These are phyloP conservation scores for Chaetophractus vellerosus DNA, from an alignment of 2,797 vertebrate genomes.

Conservation along the genomic window DNA sequence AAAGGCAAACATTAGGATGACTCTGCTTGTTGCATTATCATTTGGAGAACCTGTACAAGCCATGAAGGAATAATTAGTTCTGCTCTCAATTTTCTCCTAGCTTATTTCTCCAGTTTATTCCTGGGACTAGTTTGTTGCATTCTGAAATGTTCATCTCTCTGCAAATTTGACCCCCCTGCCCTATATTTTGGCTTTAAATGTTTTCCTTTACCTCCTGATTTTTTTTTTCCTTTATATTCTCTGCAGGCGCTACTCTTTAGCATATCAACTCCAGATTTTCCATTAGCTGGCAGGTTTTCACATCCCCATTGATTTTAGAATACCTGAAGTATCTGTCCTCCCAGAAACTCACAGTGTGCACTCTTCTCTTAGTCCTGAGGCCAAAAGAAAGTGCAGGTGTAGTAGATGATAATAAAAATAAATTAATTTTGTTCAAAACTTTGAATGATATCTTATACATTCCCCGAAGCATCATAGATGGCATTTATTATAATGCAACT, in stretches of 20 bases:
- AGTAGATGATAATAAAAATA: not conserved
- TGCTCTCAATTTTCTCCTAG: not conserved
- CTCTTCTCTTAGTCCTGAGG: not conserved
- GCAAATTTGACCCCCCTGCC: not conserved
- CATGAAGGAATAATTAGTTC: not conserved
- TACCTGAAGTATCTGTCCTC: not conserved
- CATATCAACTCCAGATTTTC: not conserved
- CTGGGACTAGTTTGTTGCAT: not conserved
- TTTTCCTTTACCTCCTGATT: not conserved
- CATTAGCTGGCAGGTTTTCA: not conserved
- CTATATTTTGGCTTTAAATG: not conserved
- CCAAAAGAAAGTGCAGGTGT: not conserved
- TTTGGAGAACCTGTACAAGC: not conserved
- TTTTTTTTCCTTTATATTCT: not conserved
- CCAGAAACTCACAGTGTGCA: not conserved
- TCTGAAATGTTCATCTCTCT: not conserved
- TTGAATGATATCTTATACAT: not conserved
- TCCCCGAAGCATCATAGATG: not conserved
- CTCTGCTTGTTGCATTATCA: not conserved
- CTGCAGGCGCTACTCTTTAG: not conserved
- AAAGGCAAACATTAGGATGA: not conserved
- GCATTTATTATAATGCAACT: not conserved
- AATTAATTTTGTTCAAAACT: slow-evolving; percentile 1
- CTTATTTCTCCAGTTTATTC: not conserved
- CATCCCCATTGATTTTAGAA: not conserved